Conservation (phyloP, 1,140 invertebrate species). For the Procambarus clarkii region DNA sequence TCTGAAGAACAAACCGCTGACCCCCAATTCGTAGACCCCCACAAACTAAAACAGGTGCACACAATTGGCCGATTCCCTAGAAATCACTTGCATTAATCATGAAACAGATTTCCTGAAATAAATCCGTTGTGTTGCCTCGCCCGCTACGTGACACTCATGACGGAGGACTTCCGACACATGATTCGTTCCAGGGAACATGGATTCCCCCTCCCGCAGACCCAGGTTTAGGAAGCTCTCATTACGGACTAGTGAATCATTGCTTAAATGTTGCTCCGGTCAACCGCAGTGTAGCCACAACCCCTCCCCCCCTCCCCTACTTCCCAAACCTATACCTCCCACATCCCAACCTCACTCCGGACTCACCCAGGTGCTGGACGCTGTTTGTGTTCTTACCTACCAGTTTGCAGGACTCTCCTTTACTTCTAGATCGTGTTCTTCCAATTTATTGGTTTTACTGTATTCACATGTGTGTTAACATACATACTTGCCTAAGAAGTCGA, state of each 20-base stretch:
- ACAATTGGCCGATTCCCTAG: no score
- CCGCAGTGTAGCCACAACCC: background rate
- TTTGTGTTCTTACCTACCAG: background rate
- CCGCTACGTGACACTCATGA: background rate
- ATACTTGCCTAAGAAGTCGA: no score
- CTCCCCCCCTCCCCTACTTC: background rate
- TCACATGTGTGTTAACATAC: background rate
- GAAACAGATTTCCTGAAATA: slow-evolving; percentile 1
- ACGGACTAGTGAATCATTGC: slow-evolving; percentile 12
- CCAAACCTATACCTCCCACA: no score
- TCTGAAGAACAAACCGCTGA: no score
- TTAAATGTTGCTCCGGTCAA: slow-evolving; percentile 1
- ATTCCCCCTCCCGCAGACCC: background rate
- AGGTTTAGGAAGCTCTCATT: slow-evolving; percentile 18
- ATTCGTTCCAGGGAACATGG: background rate
- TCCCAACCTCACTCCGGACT: no score
- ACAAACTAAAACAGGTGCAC: no score
- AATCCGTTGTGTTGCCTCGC: background rate
- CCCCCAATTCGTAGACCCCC: no score
- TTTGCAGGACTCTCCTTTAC: no score
- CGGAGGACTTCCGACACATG: background rate
- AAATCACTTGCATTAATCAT: background rate
- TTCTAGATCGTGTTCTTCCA: no score
- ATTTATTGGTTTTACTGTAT: background rate
- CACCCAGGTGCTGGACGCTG: background rate